These are phyloP conservation scores for Lepidurus apus DNA, from an alignment of 1,140 invertebrate genomes.

Conservation along the genomic window DNA sequence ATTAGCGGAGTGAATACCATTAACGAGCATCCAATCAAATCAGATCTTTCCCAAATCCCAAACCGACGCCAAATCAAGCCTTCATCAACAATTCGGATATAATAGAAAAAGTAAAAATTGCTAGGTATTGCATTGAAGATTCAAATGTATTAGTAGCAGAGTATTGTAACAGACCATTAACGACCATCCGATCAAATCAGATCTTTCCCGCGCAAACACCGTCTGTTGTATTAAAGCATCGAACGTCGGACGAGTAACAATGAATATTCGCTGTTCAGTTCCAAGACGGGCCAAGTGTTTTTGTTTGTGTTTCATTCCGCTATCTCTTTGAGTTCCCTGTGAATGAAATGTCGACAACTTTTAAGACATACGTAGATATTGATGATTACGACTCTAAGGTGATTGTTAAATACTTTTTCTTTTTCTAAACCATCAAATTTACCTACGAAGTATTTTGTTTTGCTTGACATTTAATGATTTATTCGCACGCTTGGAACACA, in stretches of 20 bases:
- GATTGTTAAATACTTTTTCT: neutral
- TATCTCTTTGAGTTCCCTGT: neutral
- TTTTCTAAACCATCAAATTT: neutral
- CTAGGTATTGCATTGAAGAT: neutral
- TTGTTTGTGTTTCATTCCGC: conserved; percentile 15
- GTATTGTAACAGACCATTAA: no score
- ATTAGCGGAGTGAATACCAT: no score
- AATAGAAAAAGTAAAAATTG: neutral
- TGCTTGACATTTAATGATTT: neutral
- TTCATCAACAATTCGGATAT: neutral
- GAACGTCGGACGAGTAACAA: neutral
- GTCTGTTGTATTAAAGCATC: neutral
- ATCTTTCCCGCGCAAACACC: neutral
- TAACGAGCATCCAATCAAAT: no score
- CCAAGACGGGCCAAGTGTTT: neutral
- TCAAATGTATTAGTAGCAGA: neutral
- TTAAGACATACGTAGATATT: conserved; percentile 34
- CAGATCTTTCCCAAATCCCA: neutral
- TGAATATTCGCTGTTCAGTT: neutral
- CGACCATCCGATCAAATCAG: no score
- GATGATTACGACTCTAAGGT: conserved; percentile 30
- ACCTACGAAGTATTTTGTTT: neutral
- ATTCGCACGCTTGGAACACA: neutral
- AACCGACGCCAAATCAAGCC: neutral
- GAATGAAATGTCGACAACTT: conserved; percentile 28